Conservation (phyloP, 2,113 vertebrate genomes). For the Empidonax alnorum region DNA sequence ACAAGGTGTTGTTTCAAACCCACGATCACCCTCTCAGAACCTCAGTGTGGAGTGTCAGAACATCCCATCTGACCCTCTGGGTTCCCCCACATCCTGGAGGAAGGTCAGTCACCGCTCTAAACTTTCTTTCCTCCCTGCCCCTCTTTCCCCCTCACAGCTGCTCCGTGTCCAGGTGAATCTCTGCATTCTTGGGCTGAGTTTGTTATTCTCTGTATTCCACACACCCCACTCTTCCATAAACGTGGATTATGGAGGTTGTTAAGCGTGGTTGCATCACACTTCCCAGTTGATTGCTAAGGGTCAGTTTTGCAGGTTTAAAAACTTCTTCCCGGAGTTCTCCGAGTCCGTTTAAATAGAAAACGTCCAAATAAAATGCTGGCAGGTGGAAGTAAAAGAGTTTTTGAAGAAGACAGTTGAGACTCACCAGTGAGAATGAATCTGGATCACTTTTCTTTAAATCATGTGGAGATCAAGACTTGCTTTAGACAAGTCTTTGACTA, state of each 20-base stretch:
- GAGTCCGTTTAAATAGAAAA: background rate
- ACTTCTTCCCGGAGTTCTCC: background rate
- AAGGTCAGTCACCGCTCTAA: background rate
- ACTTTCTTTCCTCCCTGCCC: background rate
- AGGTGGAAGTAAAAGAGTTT: background rate
- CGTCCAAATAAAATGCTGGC: background rate
- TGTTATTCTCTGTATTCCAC: background rate
- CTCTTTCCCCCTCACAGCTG: background rate
- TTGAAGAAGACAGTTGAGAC: background rate
- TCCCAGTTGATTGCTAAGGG: background rate
- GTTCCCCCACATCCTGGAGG: background rate
- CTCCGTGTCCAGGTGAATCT: background rate
- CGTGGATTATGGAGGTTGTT: background rate
- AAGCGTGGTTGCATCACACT: background rate
- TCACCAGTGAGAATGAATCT: background rate
- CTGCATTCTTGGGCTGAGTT: background rate
- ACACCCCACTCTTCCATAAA: background rate
- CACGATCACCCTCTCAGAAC: background rate
- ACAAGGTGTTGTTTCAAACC: conserved; percentile 30
- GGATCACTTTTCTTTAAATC: background rate
- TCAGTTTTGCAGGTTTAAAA: background rate
- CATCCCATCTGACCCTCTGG: background rate
- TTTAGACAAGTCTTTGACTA: background rate
- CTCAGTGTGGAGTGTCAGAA: background rate
- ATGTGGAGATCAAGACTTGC: background rate